Conservation (phyloP, 2,888 invertebrate genomes). For the Meliscaeva auricollis region DNA sequence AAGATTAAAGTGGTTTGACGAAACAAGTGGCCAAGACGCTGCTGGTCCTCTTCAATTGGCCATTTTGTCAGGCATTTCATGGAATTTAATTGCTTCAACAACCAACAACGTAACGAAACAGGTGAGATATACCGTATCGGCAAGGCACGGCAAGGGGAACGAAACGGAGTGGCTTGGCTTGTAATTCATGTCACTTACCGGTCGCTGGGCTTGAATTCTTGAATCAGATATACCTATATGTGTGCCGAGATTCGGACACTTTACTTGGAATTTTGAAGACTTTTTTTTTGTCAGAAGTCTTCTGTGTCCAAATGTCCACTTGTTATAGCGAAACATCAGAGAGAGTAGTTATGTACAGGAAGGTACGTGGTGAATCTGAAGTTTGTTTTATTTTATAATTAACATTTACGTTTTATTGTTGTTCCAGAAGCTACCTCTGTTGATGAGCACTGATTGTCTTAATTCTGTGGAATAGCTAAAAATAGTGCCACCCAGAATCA, state of each 20-base stretch:
- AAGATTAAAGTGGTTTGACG: slow-evolving; percentile 63
- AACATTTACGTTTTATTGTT: slow-evolving; percentile 51
- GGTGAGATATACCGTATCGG: slow-evolving; percentile 61
- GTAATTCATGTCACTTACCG: slow-evolving; percentile 23
- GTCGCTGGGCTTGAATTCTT: slow-evolving; percentile 10
- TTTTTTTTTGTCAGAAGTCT: slow-evolving; percentile 10
- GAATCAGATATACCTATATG: slow-evolving; percentile 18
- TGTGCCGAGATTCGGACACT: slow-evolving; percentile 44
- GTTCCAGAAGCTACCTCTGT: slow-evolving; percentile 53
- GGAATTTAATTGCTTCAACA: slow-evolving; percentile 46
- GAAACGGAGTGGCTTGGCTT: background rate
- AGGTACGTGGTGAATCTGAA: slow-evolving; percentile 63
- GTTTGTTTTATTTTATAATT: slow-evolving; percentile 33
- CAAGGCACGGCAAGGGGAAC: slow-evolving; percentile 25
- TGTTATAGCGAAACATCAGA: slow-evolving; percentile 48
- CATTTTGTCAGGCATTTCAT: slow-evolving; percentile 72
- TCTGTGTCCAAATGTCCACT: slow-evolving; percentile 59
- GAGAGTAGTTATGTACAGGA: background rate
- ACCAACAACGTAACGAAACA: slow-evolving; percentile 44
- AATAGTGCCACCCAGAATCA: slow-evolving; percentile 19
- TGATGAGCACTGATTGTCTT: slow-evolving; percentile 30
- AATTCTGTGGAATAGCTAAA: slow-evolving; percentile 18
- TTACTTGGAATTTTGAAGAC: slow-evolving; percentile 54
- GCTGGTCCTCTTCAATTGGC: slow-evolving; percentile 59
- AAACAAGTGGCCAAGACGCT: slow-evolving; percentile 67